Evolutionary conservation across 2,113 vertebrate species (phyloP).

Genomic region (Heloderma charlesbogerti): DNA sequence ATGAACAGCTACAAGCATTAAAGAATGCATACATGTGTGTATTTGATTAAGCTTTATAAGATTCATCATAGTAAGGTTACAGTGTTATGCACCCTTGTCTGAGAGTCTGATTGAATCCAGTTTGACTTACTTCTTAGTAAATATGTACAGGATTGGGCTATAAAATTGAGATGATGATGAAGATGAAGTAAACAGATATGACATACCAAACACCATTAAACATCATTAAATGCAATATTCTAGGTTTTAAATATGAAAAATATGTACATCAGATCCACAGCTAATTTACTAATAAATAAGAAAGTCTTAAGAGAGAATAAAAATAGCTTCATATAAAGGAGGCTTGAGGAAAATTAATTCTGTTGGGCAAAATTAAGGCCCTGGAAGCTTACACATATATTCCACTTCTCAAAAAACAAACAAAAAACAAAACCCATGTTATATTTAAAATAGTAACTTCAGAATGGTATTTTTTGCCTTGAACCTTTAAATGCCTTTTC

Average conservation of each 20-base stretch:
- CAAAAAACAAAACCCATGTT: constrained; percentile 15
- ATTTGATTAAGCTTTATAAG: neutral
- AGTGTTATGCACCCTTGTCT: no score
- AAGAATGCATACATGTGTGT: no score
- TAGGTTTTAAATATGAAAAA: constrained; percentile 11
- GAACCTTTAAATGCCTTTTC: neutral
- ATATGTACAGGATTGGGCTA: neutral
- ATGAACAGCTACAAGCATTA: neutral
- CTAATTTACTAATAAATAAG: constrained; percentile 36
- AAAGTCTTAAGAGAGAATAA: neutral
- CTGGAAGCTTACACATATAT: neutral
- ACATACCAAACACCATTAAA: neutral
- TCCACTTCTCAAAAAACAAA: neutral
- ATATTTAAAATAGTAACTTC: neutral
- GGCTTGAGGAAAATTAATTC: neutral
- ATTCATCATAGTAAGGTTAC: neutral
- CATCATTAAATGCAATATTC: neutral
- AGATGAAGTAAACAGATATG: no score
- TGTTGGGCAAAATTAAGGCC: constrained; percentile 12
- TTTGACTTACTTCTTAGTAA: neutral
- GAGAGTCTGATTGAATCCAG: neutral
- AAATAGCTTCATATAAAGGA: neutral
- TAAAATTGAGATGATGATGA: neutral
- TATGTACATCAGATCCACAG: neutral
- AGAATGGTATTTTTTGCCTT: neutral